Percentiles rank a stretch among this genome's conserved stretches.
Evolutionary conservation across 2,888 invertebrate species (phyloP).

Genomic region (Trilocha varians): DNA sequence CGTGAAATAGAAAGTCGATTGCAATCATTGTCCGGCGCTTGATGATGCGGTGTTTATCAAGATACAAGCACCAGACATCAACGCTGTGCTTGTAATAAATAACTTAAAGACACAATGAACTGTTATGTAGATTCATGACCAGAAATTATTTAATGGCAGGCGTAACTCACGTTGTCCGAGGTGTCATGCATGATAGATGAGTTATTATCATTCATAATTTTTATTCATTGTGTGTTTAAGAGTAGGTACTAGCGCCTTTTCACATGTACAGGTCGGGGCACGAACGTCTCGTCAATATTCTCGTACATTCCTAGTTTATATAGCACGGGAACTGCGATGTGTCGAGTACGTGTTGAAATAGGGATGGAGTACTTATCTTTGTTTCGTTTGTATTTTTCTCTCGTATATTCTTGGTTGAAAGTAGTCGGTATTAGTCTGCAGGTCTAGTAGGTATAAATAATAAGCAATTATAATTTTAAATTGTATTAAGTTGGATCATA

Average conservation of each 20-base stretch:
- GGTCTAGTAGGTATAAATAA: no score
- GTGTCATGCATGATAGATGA: slow-evolving; percentile 6
- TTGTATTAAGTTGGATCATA: no score
- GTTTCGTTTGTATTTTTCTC: no score
- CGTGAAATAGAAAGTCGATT: slow-evolving; percentile 53
- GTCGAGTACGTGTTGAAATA: no score
- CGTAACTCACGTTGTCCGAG: slow-evolving; percentile 8
- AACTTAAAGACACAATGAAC: slow-evolving; percentile 18
- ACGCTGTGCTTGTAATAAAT: slow-evolving; percentile 9
- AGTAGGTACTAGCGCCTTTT: background rate
- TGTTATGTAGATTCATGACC: slow-evolving; percentile 21
- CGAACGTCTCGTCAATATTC: no score
- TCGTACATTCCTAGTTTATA: no score
- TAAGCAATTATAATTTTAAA: no score
- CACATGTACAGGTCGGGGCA: no score
- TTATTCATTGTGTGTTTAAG: background rate
- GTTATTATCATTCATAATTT: slow-evolving; percentile 1
- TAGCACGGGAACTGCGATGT: no score
- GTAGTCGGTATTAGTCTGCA: no score
- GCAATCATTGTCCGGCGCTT: slow-evolving; percentile 29
- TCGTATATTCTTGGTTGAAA: no score
- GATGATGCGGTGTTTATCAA: slow-evolving; percentile 27
- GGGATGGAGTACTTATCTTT: no score
- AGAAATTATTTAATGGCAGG: slow-evolving; percentile 17
- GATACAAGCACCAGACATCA: slow-evolving; percentile 11